Percentiles rank a stretch among this genome's conserved stretches.
These are phyloP conservation scores for Tychaedon coryphoeus DNA, from an alignment of 2,113 vertebrate genomes.

Conservation along the genomic window DNA sequence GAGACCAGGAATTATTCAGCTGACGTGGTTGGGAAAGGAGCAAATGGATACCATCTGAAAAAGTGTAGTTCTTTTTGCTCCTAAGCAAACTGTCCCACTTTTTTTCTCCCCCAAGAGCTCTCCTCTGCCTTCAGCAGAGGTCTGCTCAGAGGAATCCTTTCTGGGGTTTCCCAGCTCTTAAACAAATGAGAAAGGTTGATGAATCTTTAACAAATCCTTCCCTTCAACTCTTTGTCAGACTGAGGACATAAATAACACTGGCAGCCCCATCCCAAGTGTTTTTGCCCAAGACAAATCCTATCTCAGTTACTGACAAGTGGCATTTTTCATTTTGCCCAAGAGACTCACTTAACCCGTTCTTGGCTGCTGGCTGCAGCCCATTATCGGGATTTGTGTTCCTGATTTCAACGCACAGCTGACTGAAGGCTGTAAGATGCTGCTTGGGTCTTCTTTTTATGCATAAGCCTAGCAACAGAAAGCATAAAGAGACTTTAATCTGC, in stretches of 20 bases:
- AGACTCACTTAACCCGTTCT: neutral
- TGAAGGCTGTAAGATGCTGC: neutral
- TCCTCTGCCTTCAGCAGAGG: neutral
- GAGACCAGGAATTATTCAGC: neutral
- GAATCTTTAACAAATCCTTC: slow-evolving; percentile 36
- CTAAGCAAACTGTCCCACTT: neutral
- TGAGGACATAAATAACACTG: neutral
- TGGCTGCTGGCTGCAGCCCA: neutral
- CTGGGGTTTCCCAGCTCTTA: neutral
- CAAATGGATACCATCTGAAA: neutral
- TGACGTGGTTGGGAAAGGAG: neutral
- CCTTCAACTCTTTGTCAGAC: neutral
- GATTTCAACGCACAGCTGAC: neutral
- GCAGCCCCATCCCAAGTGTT: neutral
- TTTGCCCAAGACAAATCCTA: neutral
- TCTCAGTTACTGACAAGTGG: neutral
- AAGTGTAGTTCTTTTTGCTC: neutral
- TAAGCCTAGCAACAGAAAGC: neutral
- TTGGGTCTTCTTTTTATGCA: neutral
- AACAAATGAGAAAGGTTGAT: neutral
- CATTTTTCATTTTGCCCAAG: neutral
- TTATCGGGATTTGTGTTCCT: neutral
- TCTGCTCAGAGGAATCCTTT: neutral
- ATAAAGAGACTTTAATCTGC: neutral
- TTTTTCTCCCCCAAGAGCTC: neutral